Percentiles rank a stretch among this genome's conserved stretches.
Evolutionary conservation across 2,888 invertebrate genomes (phyloP).

Genomic region (Acrobeloides nanus): DNA sequence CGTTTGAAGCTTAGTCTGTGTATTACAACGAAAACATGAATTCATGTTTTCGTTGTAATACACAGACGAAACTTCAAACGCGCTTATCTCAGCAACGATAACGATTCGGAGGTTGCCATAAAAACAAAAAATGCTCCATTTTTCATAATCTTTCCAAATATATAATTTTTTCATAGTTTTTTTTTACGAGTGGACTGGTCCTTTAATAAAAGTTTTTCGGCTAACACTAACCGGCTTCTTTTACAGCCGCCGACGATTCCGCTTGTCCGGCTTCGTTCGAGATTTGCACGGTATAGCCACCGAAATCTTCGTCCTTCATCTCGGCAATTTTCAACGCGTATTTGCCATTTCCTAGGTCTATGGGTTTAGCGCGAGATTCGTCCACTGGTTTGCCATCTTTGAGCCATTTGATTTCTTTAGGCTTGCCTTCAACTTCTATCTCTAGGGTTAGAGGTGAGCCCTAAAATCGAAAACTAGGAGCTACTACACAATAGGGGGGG

Average conservation of each 20-base stretch:
- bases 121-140: too few relatives aligned
- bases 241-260: conserved; percentile 34
- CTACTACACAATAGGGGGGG: too few relatives aligned
- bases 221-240: conserved; percentile 11
- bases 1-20: too few relatives aligned
- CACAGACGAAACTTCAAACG: too few relatives aligned
- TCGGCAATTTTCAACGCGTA: conserved; percentile 45
- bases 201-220: background rate
- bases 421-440: conserved; percentile 45
- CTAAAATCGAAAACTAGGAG: too few relatives aligned
- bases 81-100: too few relatives aligned
- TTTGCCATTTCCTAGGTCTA: conserved; percentile 45
- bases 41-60: too few relatives aligned
- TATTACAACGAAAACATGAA: too few relatives aligned
- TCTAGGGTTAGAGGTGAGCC: conserved; percentile 34
- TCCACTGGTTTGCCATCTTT: conserved; percentile 35
- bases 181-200: too few relatives aligned
- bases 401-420: conserved; percentile 72
- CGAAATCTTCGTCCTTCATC: conserved; percentile 47
- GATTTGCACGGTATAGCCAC: conserved; percentile 50
- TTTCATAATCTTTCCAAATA: too few relatives aligned
- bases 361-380: conserved; percentile 21
- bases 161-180: too few relatives aligned
- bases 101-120: too few relatives aligned
- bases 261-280: conserved; percentile 53